Base-by-base conservation (phyloP, 2,797 vertebrate species). In the Acanthurus leucopareius region DNA sequence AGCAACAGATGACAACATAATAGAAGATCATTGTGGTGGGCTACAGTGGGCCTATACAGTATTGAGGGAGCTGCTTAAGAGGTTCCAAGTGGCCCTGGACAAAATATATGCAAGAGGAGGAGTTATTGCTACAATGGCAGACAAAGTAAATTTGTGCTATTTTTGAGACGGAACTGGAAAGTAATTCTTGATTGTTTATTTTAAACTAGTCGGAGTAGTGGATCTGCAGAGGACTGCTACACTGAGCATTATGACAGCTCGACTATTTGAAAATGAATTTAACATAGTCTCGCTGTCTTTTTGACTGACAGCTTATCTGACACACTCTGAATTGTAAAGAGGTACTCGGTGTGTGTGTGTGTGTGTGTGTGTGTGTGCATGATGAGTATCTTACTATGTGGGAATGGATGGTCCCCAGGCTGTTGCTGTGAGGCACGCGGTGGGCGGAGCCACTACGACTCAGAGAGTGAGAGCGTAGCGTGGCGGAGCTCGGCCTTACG, bases 401-500 rank as follows among this genome's bases (percentile, higher is more conserved):
- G 67, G 96, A 93, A 84, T 95, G 95, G 82, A 95, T 89, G 71
- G 95, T 92, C 85, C 95, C 94, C 88, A 94, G 78, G 82, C 95
- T 96, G 91, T 93, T 94, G 91, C 95, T 92, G 79, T 96, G 96
- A 79, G 96, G 93, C 56, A 96, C 94, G 49, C 95, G 95, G 74
- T 91, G 86, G 15, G 96, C 87, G 72, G 97, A 96, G 68, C 96
- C 95, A 79, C 95, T 96, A 64, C 97, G 97, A 87, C 96, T 98
- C 82, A 99, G 94, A 32, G 98, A 99, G 83, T 97, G 97, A 69
- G 97, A 98, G 77, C 97, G 96, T 13, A 93, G 89, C n/a, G 92
- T 95, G 2, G 94, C 96, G 1, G 96, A 96, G 75, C 93, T 93
- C 1, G 95, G 87, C 40, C 96, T 92, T 60, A 90, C 48, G 2